These are phyloP conservation scores for Spilosoma lubricipeda DNA, from an alignment of 2,888 invertebrate species.

Conservation along the genomic window DNA sequence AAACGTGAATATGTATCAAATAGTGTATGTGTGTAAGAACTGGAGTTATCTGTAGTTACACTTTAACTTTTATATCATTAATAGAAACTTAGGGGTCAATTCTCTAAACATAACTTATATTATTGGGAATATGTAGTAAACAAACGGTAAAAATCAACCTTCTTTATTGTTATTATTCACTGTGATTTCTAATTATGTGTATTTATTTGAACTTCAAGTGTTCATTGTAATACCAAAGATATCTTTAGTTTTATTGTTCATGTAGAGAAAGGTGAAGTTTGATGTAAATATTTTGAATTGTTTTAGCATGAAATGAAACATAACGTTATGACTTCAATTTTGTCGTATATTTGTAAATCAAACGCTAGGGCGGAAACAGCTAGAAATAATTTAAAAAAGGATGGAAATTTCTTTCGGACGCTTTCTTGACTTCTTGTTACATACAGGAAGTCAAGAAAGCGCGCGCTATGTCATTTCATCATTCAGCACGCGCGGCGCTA, in stretches of 20 bases:
- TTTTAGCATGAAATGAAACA: slow-evolving; percentile 41
- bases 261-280: slow-evolving; percentile 23
- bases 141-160: not conserved
- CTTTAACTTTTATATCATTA: slow-evolving; percentile 13
- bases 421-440: too few relatives aligned
- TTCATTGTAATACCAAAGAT: slow-evolving; percentile 49
- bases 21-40: slow-evolving; percentile 24
- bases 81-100: slow-evolving; percentile 23
- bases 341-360: not conserved
- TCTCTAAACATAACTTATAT: slow-evolving; percentile 22
- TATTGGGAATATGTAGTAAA: slow-evolving; percentile 5
- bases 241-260: slow-evolving; percentile 26
- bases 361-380: not conserved
- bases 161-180: not conserved
- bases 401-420: too few relatives aligned
- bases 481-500: too few relatives aligned
- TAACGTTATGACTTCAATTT: not conserved
- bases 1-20: slow-evolving; percentile 34
- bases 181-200: not conserved
- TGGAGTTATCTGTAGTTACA: slow-evolving; percentile 24
- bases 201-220: not conserved
- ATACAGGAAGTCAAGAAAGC: too few relatives aligned
- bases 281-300: slow-evolving; percentile 50
- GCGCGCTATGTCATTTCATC: too few relatives aligned
- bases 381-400: too few relatives aligned